Conservation (phyloP, 2,113 vertebrate genomes). For the Saimiri boliviensis region DNA sequence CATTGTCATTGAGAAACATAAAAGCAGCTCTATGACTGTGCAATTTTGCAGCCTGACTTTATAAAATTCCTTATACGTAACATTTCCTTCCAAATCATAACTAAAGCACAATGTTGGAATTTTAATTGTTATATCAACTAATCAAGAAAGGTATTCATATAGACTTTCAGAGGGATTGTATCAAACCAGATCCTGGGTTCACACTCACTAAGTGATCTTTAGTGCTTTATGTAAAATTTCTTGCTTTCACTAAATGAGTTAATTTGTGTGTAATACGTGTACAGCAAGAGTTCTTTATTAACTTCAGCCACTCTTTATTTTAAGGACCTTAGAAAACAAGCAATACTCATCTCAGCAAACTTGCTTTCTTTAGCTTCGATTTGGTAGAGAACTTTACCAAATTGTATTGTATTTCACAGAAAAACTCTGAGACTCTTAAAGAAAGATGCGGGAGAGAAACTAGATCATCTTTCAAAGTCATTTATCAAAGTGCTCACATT, state of each 20-base stretch:
- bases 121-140: background rate
- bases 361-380: background rate
- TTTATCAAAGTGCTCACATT: slow-evolving; percentile 61
- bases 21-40: background rate
- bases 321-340: background rate
- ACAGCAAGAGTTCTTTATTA: background rate
- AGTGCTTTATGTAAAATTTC: background rate
- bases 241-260: background rate
- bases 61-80: background rate
- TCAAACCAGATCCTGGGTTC: background rate
- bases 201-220: background rate
- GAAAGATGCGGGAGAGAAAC: background rate
- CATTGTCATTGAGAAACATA: background rate
- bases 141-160: background rate
- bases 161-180: background rate
- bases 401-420: slow-evolving; percentile 16
- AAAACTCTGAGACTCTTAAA: slow-evolving; percentile 3
- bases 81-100: background rate
- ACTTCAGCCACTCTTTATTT: background rate
- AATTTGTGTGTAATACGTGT: background rate
- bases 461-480: background rate
- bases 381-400: slow-evolving; percentile 35
- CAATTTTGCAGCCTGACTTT: background rate
- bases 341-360: background rate
- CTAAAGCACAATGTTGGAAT: background rate